phyloP scores from a whole-genome alignment of 2,797 vertebrate genomes.

The Lerista edwardsae region DNA sequence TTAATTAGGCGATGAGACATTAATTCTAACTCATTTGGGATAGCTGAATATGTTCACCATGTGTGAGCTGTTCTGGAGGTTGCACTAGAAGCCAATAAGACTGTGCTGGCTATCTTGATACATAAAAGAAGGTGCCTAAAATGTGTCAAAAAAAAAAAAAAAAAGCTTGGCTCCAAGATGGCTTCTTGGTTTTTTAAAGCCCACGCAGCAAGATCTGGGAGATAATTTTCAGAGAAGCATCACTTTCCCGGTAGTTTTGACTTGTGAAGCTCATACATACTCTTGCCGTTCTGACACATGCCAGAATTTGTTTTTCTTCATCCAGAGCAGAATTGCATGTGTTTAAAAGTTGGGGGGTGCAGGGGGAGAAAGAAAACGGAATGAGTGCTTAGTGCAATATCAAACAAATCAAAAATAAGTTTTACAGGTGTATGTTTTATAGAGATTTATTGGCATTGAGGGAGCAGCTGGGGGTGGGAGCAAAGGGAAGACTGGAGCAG shows the following conservation, averaged over 20 bases:
- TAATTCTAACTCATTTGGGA: neutral
- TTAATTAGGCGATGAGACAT: conserved; percentile 3
- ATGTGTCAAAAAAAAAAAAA: neutral
- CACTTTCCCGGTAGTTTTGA: neutral
- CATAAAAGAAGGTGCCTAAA: neutral
- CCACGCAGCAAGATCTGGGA: neutral
- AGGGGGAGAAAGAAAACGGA: too few species aligned
- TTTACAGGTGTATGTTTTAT: neutral
- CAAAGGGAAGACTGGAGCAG: conserved; percentile 10
- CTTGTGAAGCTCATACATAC: neutral
- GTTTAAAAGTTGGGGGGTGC: neutral
- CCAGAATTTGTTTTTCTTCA: neutral
- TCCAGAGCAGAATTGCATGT: neutral
- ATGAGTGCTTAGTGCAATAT: too few species aligned
- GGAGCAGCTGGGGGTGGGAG: conserved; percentile 10
- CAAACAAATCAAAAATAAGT: neutral
- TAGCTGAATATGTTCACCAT: neutral
- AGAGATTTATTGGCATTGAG: neutral
- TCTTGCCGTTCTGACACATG: neutral
- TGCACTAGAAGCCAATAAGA: neutral
- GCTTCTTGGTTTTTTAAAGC: neutral
- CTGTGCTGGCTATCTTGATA: neutral
- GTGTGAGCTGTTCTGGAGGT: neutral
- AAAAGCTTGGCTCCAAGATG: neutral
- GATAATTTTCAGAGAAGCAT: neutral